A percentile compares a stretch with the other conserved stretches of the same genome.
These are phyloP conservation scores for Amblyjoppa proteus DNA, from an alignment of 2,888 invertebrate genomes.

Conservation along the genomic window DNA sequence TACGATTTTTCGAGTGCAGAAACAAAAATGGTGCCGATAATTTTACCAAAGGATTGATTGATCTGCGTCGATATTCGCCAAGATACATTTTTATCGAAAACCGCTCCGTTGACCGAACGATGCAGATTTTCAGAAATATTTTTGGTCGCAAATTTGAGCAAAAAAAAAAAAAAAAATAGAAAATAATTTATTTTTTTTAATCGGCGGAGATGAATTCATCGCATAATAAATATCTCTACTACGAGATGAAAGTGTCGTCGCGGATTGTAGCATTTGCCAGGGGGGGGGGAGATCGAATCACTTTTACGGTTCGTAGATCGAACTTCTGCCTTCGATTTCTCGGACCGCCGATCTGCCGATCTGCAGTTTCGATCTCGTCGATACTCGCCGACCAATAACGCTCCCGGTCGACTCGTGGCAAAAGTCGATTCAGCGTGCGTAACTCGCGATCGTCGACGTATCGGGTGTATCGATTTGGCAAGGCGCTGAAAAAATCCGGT, in stretches of 20 bases:
- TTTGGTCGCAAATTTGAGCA: background rate
- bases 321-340: slow-evolving; percentile 55
- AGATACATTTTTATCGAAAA: too few species aligned
- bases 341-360: slow-evolving; percentile 45
- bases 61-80: background rate
- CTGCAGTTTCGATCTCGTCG: slow-evolving; percentile 42
- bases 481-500: slow-evolving; percentile 9
- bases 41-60: background rate
- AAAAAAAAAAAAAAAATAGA: slow-evolving; percentile 14
- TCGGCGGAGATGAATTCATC: background rate
- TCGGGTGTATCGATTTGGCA: background rate
- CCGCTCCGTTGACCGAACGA: too few species aligned
- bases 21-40: background rate
- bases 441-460: background rate
- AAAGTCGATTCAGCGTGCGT: slow-evolving; percentile 15
- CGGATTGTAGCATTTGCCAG: slow-evolving; percentile 6
- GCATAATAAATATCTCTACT: background rate
- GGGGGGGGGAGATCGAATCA: slow-evolving; percentile 41
- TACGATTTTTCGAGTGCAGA: background rate
- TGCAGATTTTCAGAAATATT: background rate
- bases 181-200: background rate
- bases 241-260: slow-evolving; percentile 58
- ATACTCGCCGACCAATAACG: slow-evolving; percentile 7
- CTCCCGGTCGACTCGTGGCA: slow-evolving; percentile 11
- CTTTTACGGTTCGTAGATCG: slow-evolving; percentile 61